Evolutionary conservation across 2,797 vertebrate genomes (phyloP).

Genomic region (Pseudochaenichthys georgianus): DNA sequence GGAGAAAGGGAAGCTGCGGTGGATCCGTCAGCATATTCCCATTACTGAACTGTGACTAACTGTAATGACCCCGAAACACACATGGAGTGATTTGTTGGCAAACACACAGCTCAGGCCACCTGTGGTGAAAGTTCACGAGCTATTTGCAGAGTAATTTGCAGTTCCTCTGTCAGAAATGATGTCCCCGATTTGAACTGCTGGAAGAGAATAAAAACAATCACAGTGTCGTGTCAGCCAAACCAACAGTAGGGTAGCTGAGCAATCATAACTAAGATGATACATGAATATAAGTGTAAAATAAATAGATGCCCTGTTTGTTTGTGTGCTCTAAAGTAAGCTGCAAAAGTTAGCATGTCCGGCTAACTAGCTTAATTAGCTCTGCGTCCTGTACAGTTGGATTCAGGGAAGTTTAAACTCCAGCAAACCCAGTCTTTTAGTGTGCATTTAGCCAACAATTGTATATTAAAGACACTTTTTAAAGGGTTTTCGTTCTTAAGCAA

Average conservation of each 20-base stretch:
- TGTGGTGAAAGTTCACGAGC: slow-evolving; percentile 32
- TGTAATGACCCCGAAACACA: not conserved
- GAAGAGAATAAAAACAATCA: slow-evolving; percentile 11
- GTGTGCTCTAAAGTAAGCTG: not conserved
- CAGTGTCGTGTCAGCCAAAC: slow-evolving; percentile 4
- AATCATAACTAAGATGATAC: not conserved
- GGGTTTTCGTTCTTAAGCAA: not conserved
- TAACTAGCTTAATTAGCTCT: slow-evolving; percentile 4
- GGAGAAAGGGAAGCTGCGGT: slow-evolving; percentile 48
- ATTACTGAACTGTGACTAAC: slow-evolving; percentile 25
- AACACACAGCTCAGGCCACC: slow-evolving; percentile 8
- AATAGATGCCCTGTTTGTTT: not conserved
- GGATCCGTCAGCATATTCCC: slow-evolving; percentile 33
- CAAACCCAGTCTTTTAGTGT: not conserved
- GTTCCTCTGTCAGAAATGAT: slow-evolving; percentile 12
- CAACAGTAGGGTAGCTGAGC: not conserved
- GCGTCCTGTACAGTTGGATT: not conserved
- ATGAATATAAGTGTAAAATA: not conserved
- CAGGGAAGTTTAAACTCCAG: not conserved
- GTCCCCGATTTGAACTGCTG: not conserved
- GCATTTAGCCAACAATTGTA: too few relatives aligned
- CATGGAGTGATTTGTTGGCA: slow-evolving; percentile 41
- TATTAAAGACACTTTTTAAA: too few relatives aligned
- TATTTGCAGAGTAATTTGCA: slow-evolving; percentile 40
- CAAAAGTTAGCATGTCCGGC: not conserved